Evolutionary conservation across 2,113 vertebrate species (phyloP).

Genomic region (Psettodes erumei): DNA sequence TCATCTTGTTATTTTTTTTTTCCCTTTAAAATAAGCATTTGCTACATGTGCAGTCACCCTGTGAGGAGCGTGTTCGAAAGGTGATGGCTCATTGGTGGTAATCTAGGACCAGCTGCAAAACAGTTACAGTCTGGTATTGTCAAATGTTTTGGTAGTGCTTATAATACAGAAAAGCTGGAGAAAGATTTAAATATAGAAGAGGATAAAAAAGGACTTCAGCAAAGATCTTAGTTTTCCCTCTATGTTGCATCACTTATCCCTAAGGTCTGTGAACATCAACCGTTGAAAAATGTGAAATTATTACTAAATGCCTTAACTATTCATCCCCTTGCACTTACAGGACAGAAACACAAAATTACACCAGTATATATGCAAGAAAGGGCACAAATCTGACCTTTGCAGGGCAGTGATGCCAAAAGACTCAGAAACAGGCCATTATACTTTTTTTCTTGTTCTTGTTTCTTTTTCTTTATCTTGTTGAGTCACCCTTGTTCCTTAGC

Average conservation of each 20-base stretch:
- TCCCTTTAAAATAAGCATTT: not conserved
- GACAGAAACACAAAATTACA: not conserved
- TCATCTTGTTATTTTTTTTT: constrained; percentile 20
- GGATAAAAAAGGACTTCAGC: not conserved
- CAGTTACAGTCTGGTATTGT: not conserved
- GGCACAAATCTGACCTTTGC: not conserved
- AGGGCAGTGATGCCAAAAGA: too few relatives aligned
- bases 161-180: not conserved
- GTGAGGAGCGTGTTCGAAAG: not conserved
- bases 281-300: too few relatives aligned
- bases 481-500: not conserved
- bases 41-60: not conserved
- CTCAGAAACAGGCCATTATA: not conserved
- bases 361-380: not conserved
- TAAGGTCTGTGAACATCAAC: not conserved
- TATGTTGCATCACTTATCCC: not conserved
- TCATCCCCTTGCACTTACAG: not conserved
- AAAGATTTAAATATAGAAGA: not conserved
- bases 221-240: not conserved
- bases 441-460: too few relatives aligned
- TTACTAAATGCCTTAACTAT: not conserved
- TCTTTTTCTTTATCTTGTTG: not conserved
- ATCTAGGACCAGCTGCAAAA: not conserved
- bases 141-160: not conserved
- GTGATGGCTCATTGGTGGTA: not conserved